Conservation (phyloP, 2,888 invertebrate species). For the Cancer borealis region DNA sequence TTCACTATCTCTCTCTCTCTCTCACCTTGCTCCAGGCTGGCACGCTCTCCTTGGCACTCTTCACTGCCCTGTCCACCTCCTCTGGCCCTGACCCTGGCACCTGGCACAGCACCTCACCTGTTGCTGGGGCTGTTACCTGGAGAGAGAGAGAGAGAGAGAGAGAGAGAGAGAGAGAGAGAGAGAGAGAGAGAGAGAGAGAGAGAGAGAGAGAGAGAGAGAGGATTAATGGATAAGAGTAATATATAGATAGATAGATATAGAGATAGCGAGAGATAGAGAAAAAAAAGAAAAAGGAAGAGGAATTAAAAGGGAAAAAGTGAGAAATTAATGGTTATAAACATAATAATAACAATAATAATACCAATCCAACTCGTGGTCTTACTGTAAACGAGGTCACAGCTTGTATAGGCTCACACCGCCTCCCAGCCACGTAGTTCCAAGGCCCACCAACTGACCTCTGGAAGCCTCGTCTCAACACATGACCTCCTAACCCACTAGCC, state of each 20-base stretch:
- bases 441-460: conserved; percentile 63
- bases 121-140: conserved; percentile 78
- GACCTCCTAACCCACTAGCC: conserved; percentile 39
- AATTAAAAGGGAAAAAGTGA: background rate
- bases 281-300: background rate
- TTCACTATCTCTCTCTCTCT: no score
- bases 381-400: conserved; percentile 62
- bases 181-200: background rate
- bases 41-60: conserved; percentile 80
- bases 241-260: background rate
- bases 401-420: conserved; percentile 67
- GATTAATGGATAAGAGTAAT: background rate
- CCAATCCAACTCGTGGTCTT: background rate
- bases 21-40: conserved; percentile 79
- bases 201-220: background rate
- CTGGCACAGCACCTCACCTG: conserved; percentile 77
- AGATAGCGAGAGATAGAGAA: background rate
- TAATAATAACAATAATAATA: background rate
- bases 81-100: conserved; percentile 78
- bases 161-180: no score
- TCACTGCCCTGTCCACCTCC: conserved; percentile 81
- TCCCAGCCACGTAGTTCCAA: conserved; percentile 75
- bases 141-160: no score
- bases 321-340: background rate
- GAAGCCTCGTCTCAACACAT: conserved; percentile 48